A percentile compares a stretch with the other conserved stretches of the same genome.
Evolutionary conservation across 1,140 invertebrate species (phyloP).

Genomic region (Papilio glaucus): DNA sequence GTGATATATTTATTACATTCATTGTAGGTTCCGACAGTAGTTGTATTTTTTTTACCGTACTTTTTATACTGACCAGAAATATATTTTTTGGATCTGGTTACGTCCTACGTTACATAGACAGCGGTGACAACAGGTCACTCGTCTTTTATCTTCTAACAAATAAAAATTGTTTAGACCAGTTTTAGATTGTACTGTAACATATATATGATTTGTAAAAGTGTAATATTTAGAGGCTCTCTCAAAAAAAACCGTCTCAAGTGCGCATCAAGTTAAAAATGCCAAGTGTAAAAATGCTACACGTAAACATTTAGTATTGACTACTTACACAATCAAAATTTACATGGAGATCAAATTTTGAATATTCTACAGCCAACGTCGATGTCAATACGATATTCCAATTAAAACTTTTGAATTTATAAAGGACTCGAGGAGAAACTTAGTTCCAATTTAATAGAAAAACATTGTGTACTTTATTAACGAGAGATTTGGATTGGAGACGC

Average conservation of each 20-base stretch:
- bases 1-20: background rate
- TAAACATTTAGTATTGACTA: too few relatives aligned
- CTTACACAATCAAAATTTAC: background rate
- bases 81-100: too few relatives aligned
- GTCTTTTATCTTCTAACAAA: too few relatives aligned
- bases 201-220: too few relatives aligned
- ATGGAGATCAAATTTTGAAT: background rate
- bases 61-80: background rate
- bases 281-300: too few relatives aligned
- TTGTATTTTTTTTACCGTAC: background rate
- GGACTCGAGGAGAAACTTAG: background rate
- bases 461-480: conserved; percentile 17
- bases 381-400: conserved; percentile 10
- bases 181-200: too few relatives aligned
- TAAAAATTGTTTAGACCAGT: too few relatives aligned
- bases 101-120: too few relatives aligned
- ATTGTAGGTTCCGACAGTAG: background rate
- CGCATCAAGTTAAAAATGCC: too few relatives aligned
- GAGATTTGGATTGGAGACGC: background rate
- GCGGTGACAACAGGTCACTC: too few relatives aligned
- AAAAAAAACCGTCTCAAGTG: too few relatives aligned
- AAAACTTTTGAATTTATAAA: conserved; percentile 15
- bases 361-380: conserved; percentile 13
- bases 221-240: too few relatives aligned
- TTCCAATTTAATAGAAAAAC: conserved; percentile 6